A percentile compares a stretch with the other conserved stretches of the same genome.
Evolutionary conservation across 2,113 vertebrate species (phyloP).

Genomic region (Protobothrops mucrosquamatus): DNA sequence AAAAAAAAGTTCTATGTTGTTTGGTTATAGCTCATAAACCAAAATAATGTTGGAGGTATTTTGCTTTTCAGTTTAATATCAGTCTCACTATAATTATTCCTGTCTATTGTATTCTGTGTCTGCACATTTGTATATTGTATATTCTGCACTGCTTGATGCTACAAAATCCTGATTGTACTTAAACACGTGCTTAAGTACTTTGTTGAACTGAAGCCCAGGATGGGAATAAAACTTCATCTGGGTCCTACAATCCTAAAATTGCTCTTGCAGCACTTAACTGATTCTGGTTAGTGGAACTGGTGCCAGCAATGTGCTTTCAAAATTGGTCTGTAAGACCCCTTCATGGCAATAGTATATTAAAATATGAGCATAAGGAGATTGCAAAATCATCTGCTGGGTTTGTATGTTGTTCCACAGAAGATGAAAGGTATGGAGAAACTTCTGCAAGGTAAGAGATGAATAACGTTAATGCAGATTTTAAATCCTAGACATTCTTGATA

Average conservation of each 20-base stretch:
- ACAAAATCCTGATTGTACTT: slow-evolving; percentile 37
- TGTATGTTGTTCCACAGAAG: neutral
- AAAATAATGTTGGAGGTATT: neutral
- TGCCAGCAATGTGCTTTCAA: slow-evolving; percentile 17
- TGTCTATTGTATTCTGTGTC: neutral
- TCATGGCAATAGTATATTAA: neutral
- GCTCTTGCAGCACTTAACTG: neutral
- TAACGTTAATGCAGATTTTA: neutral
- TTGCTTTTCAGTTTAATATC: neutral
- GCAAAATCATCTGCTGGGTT: slow-evolving; percentile 6
- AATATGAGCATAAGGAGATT: slow-evolving; percentile 3
- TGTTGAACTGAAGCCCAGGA: slow-evolving; percentile 15
- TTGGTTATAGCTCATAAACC: neutral
- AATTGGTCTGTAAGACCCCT: slow-evolving; percentile 13
- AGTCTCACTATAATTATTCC: neutral
- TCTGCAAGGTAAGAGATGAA: neutral
- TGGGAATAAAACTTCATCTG: slow-evolving; percentile 18
- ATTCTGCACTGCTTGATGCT: slow-evolving; percentile 22
- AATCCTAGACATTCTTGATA: neutral
- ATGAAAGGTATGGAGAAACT: neutral
- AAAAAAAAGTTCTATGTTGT: neutral
- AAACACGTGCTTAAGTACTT: slow-evolving; percentile 30
- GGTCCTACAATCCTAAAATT: neutral
- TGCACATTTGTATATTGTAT: neutral
- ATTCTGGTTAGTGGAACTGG: neutral